phyloP scores from a whole-genome alignment of 2,888 invertebrate species.

The Tricholauxania praeusta region DNA sequence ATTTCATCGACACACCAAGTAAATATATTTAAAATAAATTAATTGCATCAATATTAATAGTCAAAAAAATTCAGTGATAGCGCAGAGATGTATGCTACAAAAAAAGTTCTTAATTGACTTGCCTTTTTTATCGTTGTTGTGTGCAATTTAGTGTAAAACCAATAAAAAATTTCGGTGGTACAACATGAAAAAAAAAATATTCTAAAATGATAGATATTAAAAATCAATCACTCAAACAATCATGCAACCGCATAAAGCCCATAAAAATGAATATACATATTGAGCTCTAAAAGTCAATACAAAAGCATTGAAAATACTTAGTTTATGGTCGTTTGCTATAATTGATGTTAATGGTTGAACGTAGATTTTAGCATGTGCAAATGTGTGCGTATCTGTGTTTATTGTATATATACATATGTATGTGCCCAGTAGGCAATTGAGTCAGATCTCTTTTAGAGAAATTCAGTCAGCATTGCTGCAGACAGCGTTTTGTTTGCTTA shows the following conservation, averaged over 20 bases:
- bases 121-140: neutral
- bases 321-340: conserved; percentile 1
- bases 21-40: no score
- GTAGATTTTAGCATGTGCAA: conserved; percentile 3
- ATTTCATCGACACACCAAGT: no score
- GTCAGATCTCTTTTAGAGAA: no score
- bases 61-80: neutral
- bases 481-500: no score
- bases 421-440: neutral
- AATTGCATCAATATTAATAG: neutral
- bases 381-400: neutral
- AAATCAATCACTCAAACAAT: conserved; percentile 10
- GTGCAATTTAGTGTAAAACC: neutral
- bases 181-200: neutral
- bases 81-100: neutral
- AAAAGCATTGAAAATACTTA: conserved; percentile 4
- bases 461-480: no score
- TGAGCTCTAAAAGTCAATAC: conserved; percentile 1
- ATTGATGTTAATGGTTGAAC: conserved; percentile 11
- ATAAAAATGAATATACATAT: neutral
- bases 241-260: neutral
- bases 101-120: neutral
- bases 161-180: neutral
- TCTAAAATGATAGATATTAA: conserved; percentile 1
- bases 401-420: neutral